A percentile compares a stretch with the other conserved stretches of the same genome.
Conservation (phyloP, 2,888 invertebrate species). For the Frankliniella fusca region DNA sequence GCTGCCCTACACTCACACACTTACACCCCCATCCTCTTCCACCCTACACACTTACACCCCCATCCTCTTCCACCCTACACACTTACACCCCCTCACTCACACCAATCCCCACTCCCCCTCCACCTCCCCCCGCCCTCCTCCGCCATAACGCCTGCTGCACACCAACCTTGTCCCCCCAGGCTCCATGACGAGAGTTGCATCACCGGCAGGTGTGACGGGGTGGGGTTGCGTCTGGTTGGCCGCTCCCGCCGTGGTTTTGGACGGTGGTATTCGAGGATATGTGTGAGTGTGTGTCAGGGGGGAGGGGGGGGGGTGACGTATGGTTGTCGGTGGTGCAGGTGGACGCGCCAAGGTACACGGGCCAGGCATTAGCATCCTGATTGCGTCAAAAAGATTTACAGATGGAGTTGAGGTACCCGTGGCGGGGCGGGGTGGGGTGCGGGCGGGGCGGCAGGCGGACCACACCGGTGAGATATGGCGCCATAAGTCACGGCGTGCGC, state of each 20-base stretch:
- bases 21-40: no score
- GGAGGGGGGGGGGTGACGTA: background rate
- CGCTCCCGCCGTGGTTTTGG: background rate
- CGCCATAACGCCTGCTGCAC: no score
- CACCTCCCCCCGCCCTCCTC: no score
- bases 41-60: no score
- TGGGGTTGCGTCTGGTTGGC: background rate
- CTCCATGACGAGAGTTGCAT: no score
- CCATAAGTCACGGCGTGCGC: constrained; percentile 12
- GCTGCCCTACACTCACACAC: no score
- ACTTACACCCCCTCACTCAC: no score
- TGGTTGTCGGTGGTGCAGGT: no score
- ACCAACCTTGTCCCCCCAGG: no score
- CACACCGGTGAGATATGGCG: constrained; percentile 12
- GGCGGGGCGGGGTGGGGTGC: background rate
- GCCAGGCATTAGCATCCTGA: constrained; percentile 15
- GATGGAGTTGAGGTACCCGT: background rate
- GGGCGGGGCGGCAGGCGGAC: background rate
- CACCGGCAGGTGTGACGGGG: background rate
- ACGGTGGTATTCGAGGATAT: background rate
- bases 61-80: no score
- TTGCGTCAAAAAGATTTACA: constrained; percentile 26
- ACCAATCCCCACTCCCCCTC: no score
- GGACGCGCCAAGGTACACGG: background rate
- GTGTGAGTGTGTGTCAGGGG: background rate